Conservation (phyloP, 2,888 invertebrate species). For the Torymus auratus region DNA sequence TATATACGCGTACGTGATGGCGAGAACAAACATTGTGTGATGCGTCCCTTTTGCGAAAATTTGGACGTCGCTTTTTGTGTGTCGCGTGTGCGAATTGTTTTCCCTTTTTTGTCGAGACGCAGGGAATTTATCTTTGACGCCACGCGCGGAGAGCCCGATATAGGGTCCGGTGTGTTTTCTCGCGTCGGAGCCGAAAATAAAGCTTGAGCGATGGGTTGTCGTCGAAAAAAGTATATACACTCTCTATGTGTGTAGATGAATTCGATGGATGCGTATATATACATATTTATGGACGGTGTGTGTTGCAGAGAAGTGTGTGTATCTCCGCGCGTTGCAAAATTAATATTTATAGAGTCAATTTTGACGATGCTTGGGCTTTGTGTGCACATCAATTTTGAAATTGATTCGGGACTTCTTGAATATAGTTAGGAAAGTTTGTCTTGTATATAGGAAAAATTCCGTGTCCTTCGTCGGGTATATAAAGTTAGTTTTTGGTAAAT, state of each 20-base stretch:
- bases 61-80: background rate
- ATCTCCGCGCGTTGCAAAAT: background rate
- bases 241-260: background rate
- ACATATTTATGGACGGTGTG: slow-evolving; percentile 23
- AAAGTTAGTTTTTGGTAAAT: too few relatives aligned
- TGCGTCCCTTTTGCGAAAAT: background rate
- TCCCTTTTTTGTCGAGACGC: background rate
- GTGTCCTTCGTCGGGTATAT: too few relatives aligned
- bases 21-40: background rate
- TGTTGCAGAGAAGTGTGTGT: background rate
- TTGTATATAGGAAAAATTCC: too few relatives aligned
- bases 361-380: background rate
- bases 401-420: too few relatives aligned
- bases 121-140: slow-evolving; percentile 20
- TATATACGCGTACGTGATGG: background rate
- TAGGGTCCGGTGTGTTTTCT: background rate
- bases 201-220: slow-evolving; percentile 39
- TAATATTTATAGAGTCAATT: slow-evolving; percentile 20
- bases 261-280: background rate
- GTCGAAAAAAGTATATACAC: background rate
- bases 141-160: background rate
- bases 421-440: too few relatives aligned
- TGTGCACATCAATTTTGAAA: too few relatives aligned
- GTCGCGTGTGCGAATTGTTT: background rate
- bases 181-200: slow-evolving; percentile 9